Evolutionary conservation across 2,797 vertebrate species (phyloP), one percentile per base, ranked within the genome.

Genomic region (Leptoclinus maculatus): DNA sequence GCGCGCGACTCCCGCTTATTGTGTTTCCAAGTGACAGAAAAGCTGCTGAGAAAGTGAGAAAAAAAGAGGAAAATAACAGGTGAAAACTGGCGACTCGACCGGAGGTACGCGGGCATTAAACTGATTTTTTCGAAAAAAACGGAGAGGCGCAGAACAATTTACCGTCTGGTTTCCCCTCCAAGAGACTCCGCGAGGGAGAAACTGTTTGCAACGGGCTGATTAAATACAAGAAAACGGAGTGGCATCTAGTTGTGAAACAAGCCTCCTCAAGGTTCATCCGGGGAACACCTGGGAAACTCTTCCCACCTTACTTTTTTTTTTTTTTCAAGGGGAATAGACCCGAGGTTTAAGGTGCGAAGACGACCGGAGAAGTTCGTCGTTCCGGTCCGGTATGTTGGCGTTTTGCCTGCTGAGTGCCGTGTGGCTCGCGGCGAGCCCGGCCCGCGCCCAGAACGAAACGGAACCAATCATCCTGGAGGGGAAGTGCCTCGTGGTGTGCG

Each of bases 401-500:
- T 86, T 98, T 79, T 92, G 91, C 83, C 83, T 96, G 87, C 89
- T 98, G 80, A 93, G 95, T 74, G 94, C 95, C 91, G 92, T 93
- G 85, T 97, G 96, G 95, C 93, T 98, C 80, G 94, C 95, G 73
- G 94, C 95, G 80, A 92, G 89, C 58, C 92, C 91, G 89, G 64
- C 70, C 59, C 79, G 82, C 82, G 96, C 96, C 65, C 98, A 99
- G 94, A 99, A 99, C 85, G 98, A 99, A 89, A 99, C 98, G 79
- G 98, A 99, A 74, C 97, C 98, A 78, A 99, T 99, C 93, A 94
- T 99, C 59, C 94, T 99, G 91, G 97, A 99, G 91, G 97, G 98
- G 63, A 99, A 99, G 95, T 99, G 98, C 81, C 95, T 99, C 76
- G 98, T 99, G 89, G 97, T 99, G 72, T 99, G 98, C 93, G 97